phyloP scores from a whole-genome alignment of 2,113 vertebrate genomes.

The Marmota flaviventris region DNA sequence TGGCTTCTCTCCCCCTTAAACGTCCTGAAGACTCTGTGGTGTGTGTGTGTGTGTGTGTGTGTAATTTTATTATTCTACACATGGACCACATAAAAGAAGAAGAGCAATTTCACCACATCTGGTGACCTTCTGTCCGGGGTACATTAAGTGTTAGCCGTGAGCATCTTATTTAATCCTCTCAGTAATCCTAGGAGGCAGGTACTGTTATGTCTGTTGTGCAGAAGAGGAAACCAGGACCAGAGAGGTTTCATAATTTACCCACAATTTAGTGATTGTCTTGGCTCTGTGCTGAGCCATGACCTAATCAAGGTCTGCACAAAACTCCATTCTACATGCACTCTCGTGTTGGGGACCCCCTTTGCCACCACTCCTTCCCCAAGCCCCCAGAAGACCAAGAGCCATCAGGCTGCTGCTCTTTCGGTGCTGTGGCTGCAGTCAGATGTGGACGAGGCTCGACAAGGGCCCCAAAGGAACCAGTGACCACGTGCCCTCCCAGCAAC shows the following conservation, averaged over 20 bases:
- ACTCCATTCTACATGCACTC: not conserved
- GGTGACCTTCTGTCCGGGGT: not conserved
- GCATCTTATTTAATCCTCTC: not conserved
- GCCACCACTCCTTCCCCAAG: no score
- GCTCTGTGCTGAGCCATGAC: not conserved
- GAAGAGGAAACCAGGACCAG: not conserved
- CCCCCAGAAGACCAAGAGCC: not conserved
- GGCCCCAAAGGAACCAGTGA: no score
- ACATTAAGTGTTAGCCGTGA: not conserved
- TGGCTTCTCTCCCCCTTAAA: not conserved
- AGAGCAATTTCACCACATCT: not conserved
- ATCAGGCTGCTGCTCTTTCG: not conserved
- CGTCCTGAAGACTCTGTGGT: not conserved
- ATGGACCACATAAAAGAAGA: slow-evolving; percentile 2
- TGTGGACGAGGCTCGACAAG: no score
- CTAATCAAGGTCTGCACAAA: no score
- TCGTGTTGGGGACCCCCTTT: not conserved
- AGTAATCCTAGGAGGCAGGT: not conserved
- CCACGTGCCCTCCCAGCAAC: no score
- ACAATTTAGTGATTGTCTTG: not conserved
- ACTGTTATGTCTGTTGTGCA: not conserved
- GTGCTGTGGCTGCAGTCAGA: no score
- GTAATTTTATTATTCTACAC: slow-evolving; percentile 24
- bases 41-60: not conserved
- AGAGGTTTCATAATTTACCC: not conserved